These are phyloP conservation scores for Oreotrochilus melanogaster DNA, from an alignment of 2,113 vertebrate species.

Conservation along the genomic window DNA sequence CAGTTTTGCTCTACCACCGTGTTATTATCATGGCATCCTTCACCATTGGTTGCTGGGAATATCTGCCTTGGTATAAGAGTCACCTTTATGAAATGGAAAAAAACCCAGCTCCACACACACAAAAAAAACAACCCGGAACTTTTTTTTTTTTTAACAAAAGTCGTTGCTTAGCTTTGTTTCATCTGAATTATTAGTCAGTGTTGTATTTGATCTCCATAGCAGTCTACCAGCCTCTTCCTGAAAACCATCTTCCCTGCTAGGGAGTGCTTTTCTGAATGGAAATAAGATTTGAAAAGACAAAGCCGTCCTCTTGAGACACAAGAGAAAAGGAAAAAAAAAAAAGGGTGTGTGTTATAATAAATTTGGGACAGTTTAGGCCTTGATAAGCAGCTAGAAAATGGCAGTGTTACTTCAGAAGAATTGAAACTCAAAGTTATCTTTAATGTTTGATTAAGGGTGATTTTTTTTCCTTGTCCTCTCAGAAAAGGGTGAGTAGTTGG, in stretches of 20 bases:
- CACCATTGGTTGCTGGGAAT: background rate
- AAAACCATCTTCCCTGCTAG: background rate
- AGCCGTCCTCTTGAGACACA: background rate
- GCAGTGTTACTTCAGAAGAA: background rate
- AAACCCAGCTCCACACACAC: background rate
- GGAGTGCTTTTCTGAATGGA: background rate
- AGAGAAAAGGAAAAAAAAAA: too few species aligned
- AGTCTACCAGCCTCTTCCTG: too few species aligned
- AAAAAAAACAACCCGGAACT: background rate
- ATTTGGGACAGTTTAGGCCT: background rate
- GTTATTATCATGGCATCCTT: background rate
- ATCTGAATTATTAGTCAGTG: fast-evolving
- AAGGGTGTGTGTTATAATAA: background rate
- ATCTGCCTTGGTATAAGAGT: background rate
- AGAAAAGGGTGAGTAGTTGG: background rate
- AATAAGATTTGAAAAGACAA: background rate
- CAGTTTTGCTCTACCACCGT: background rate
- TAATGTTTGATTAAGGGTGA: background rate
- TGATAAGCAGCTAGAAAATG: background rate
- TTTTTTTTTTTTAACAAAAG: background rate
- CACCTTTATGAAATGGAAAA: background rate
- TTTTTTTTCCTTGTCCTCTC: background rate
- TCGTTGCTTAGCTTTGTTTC: background rate
- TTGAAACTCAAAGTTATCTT: background rate
- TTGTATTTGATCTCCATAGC: background rate